Percentiles rank a stretch among this genome's conserved stretches.
Evolutionary conservation across 1,140 invertebrate species (phyloP).

Genomic region (Aphidius ervi): DNA sequence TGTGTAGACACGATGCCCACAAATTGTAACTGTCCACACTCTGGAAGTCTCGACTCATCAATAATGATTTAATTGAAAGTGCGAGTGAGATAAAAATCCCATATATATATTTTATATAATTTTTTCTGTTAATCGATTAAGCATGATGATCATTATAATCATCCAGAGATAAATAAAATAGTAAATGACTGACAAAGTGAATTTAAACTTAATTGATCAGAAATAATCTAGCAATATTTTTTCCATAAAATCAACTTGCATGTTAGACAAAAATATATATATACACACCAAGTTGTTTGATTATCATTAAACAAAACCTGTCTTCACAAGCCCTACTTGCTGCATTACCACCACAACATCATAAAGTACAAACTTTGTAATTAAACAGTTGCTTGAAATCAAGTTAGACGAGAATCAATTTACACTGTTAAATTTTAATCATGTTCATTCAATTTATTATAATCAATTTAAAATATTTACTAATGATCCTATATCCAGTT

Average conservation of each 20-base stretch:
- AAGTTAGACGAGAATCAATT: constrained; percentile 20
- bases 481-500: not conserved
- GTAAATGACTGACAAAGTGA: too few relatives aligned
- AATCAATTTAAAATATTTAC: not conserved
- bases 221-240: too few relatives aligned
- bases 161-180: not conserved
- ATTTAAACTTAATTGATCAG: too few relatives aligned
- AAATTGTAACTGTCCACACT: too few relatives aligned
- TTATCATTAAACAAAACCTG: too few relatives aligned
- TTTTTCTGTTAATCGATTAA: too few relatives aligned
- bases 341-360: not conserved
- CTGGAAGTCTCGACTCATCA: constrained; percentile 3
- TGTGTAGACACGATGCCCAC: too few relatives aligned
- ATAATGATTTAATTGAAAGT: constrained; percentile 15
- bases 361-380: constrained; percentile 19
- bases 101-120: too few relatives aligned
- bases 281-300: not conserved
- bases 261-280: not conserved
- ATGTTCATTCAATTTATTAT: not conserved
- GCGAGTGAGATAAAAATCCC: constrained; percentile 2
- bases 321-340: not conserved
- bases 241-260: too few relatives aligned
- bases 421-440: not conserved
- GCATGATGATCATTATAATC: not conserved
- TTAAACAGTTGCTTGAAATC: constrained; percentile 10